phyloP scores from a whole-genome alignment of 2,888 invertebrate genomes.

The Kuschelorhynchus macadamiae region DNA sequence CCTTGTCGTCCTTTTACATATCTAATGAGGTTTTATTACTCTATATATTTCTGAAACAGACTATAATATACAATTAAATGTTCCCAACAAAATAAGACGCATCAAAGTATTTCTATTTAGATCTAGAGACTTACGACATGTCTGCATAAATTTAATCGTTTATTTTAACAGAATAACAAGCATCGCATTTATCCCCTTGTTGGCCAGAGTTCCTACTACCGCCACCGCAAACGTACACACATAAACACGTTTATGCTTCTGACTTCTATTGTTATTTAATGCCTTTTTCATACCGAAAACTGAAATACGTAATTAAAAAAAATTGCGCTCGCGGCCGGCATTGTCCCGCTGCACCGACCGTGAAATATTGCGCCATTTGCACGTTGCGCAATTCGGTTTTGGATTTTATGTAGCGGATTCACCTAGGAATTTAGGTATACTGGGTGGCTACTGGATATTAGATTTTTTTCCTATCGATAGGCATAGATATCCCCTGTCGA shows the following conservation, averaged over 20 bases:
- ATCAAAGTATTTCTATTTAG: too few relatives aligned
- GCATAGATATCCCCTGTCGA: too few relatives aligned
- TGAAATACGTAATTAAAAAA: conserved; percentile 44
- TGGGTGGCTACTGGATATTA: too few relatives aligned
- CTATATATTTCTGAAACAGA: too few relatives aligned
- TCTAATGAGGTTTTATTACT: too few relatives aligned
- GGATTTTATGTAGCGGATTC: conserved; percentile 20
- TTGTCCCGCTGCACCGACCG: conserved; percentile 38
- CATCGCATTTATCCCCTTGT: neutral
- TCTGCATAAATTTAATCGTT: too few relatives aligned
- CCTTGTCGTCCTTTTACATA: too few relatives aligned
- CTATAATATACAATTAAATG: too few relatives aligned
- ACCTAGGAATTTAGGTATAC: conserved; percentile 9
- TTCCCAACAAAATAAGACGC: too few relatives aligned
- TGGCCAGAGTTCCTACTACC: neutral
- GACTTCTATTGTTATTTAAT: conserved; percentile 46
- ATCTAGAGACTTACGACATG: too few relatives aligned
- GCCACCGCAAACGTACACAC: neutral
- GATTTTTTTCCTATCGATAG: too few relatives aligned
- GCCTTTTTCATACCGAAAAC: conserved; percentile 37
- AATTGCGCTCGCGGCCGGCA: conserved; percentile 27
- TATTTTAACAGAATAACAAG: too few relatives aligned
- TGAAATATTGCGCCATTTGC: conserved; percentile 40
- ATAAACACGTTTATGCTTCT: conserved; percentile 17
- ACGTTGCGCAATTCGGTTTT: conserved; percentile 5